Conservation (phyloP, 2,888 invertebrate species). For the Villa cingulata region DNA sequence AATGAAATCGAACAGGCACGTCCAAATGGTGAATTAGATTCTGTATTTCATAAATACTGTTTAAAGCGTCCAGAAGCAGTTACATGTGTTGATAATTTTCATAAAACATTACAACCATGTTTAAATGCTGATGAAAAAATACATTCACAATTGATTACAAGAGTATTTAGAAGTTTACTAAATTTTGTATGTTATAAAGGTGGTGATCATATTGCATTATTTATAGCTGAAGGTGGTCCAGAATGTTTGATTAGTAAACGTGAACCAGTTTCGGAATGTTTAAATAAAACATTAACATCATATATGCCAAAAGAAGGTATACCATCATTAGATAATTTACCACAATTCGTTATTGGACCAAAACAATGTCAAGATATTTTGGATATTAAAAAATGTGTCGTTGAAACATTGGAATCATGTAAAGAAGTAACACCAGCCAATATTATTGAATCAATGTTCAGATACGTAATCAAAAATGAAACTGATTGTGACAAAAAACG, state of each 20-base stretch:
- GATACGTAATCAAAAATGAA: constrained; percentile 44
- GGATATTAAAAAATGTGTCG: background rate
- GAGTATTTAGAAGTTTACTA: constrained; percentile 53
- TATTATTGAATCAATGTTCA: constrained; percentile 55
- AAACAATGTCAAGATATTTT: constrained; percentile 24
- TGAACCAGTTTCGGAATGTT: constrained; percentile 46
- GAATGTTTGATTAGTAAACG: constrained; percentile 53
- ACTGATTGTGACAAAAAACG: constrained; percentile 40
- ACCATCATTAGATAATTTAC: constrained; percentile 38
- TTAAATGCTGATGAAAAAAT: constrained; percentile 47
- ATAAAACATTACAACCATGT: constrained; percentile 46
- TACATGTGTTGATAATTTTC: constrained; percentile 45
- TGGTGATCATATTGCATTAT: constrained; percentile 69
- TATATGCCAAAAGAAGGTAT: constrained; percentile 37
- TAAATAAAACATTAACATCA: constrained; percentile 45
- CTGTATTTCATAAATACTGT: constrained; percentile 62
- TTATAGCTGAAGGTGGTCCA: constrained; percentile 68
- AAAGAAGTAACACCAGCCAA: constrained; percentile 56
- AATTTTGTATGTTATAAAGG: constrained; percentile 67
- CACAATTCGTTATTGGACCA: constrained; percentile 46
- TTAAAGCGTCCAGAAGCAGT: constrained; percentile 37
- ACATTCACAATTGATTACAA: constrained; percentile 46
- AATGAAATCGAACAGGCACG: constrained; percentile 55
- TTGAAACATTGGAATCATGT: constrained; percentile 39
- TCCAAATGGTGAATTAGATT: constrained; percentile 53